A percentile compares a stretch with the other conserved stretches of the same genome.
phyloP scores from a whole-genome alignment of 2,888 invertebrate genomes.

The Pterobdella sp. region DNA sequence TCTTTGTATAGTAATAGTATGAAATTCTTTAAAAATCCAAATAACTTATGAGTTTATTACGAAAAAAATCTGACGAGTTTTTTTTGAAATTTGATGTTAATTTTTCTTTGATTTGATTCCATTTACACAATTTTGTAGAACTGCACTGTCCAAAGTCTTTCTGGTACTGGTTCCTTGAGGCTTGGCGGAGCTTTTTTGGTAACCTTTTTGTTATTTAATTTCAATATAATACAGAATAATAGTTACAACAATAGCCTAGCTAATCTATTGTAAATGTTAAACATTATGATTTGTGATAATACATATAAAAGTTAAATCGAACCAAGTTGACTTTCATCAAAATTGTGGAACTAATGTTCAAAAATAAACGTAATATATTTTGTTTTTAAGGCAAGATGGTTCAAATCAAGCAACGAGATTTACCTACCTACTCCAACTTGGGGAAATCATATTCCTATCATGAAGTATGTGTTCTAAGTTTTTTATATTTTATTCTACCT shows the following conservation, averaged over 20 bases:
- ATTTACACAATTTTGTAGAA: constrained; percentile 53
- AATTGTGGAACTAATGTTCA: constrained; percentile 6
- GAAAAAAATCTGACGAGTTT: background rate
- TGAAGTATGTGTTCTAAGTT: constrained; percentile 57
- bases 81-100: background rate
- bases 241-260: too few species aligned
- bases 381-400: constrained; percentile 48
- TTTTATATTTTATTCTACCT: background rate
- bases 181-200: constrained; percentile 81
- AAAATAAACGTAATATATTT: background rate
- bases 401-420: constrained; percentile 63
- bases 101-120: background rate
- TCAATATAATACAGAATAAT: too few species aligned
- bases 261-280: too few species aligned
- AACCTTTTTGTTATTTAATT: constrained; percentile 42
- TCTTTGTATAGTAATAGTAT: background rate
- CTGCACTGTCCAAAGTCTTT: constrained; percentile 72
- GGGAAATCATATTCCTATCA: constrained; percentile 95
- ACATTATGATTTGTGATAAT: too few species aligned
- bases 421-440: constrained; percentile 89
- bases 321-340: too few species aligned
- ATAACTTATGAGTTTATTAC: background rate
- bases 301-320: too few species aligned
- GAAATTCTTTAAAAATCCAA: background rate
- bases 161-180: constrained; percentile 92